phyloP scores from a whole-genome alignment of 2,797 vertebrate species.

The Alauda arvensis region DNA sequence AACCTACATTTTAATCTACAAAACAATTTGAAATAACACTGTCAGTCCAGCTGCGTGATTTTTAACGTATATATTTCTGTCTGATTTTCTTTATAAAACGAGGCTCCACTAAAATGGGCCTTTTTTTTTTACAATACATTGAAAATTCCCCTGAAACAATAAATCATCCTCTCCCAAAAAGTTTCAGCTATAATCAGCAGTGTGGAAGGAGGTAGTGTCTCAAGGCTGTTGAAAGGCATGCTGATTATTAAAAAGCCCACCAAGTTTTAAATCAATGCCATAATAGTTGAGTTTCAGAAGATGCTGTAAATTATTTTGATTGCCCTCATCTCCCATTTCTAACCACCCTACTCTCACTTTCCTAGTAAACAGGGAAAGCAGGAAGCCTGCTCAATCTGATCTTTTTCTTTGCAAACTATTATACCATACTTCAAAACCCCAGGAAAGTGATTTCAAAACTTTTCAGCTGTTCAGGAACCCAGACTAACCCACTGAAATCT shows the following conservation, averaged over 20 bases:
- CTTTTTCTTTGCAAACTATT: not conserved
- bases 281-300: not conserved
- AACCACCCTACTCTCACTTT: slow-evolving; percentile 2
- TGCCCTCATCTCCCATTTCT: not conserved
- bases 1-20: not conserved
- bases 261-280: not conserved
- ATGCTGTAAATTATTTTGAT: not conserved
- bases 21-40: not conserved
- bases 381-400: not conserved
- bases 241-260: not conserved
- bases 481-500: slow-evolving; percentile 20
- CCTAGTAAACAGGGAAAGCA: not conserved
- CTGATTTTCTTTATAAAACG: not conserved
- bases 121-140: not conserved
- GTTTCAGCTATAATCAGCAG: not conserved
- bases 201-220: not conserved
- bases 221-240: not conserved
- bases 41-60: not conserved
- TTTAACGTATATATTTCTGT: not conserved
- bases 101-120: not conserved
- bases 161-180: not conserved
- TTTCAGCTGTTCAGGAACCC: slow-evolving; percentile 20
- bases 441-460: slow-evolving; percentile 26
- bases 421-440: slow-evolving; percentile 9
- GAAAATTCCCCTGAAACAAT: not conserved